These are phyloP conservation scores for Pseudomyrmex cubaensis DNA, from an alignment of 1,140 invertebrate genomes.

Conservation along the genomic window DNA sequence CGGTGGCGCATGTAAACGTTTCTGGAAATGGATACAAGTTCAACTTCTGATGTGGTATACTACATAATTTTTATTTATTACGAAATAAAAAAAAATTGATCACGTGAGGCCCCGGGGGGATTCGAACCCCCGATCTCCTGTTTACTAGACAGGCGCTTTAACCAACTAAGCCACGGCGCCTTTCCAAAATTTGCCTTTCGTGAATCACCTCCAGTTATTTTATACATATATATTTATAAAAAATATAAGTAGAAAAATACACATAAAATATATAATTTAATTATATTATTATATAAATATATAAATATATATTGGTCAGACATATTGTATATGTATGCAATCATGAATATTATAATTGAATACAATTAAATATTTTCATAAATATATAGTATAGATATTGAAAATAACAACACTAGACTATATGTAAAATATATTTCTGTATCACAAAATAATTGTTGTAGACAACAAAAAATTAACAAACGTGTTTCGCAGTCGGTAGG, in stretches of 20 bases:
- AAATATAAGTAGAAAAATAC: background rate
- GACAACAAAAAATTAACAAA: background rate
- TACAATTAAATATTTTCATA: too few relatives aligned
- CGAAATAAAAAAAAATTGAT: background rate
- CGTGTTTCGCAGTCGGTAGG: slow-evolving; percentile 90
- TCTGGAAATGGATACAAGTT: slow-evolving; percentile 79
- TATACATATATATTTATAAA: background rate
- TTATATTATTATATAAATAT: background rate
- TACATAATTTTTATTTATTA: background rate
- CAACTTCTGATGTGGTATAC: slow-evolving; percentile 70
- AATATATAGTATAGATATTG: background rate
- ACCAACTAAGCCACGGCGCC: slow-evolving; percentile 87
- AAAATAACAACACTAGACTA: background rate
- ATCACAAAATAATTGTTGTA: background rate
- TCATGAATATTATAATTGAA: too few relatives aligned
- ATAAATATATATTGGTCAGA: too few relatives aligned
- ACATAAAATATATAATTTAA: background rate
- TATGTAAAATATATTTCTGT: background rate
- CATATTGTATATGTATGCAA: too few relatives aligned
- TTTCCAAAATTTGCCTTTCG: too few relatives aligned
- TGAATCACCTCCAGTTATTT: background rate
- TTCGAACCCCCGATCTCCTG: slow-evolving; percentile 87
- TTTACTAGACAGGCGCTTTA: slow-evolving; percentile 88
- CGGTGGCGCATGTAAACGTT: slow-evolving; percentile 78
- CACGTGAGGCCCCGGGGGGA: slow-evolving; percentile 84